Base-by-base conservation (phyloP, 1,140 invertebrate species). In the Drosophila pseudoananassae region DNA sequence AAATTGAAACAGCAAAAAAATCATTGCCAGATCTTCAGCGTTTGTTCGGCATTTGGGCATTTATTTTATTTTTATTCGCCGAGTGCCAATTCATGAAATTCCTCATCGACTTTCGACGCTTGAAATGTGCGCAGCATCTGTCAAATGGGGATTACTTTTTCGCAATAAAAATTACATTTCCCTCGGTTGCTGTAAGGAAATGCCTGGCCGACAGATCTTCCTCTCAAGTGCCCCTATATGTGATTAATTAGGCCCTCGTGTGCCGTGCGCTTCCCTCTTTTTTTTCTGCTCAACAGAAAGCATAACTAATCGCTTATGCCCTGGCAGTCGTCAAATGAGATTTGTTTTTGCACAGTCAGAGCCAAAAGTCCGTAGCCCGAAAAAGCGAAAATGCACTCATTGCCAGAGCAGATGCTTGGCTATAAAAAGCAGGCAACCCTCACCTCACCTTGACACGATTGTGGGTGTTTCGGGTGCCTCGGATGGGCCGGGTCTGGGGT, bases 361-460 rank as follows among this genome's bases (percentile, higher is more conserved):
- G 59, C 38, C 59, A 57, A 66, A 66, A 73, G 53, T 69, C 15
- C 25, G 36, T 15, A 9, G 47, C 33, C 58, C 15, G 20, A 36
- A 73, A 56, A 75, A 65, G 9, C 15, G 20, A 60, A 54, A 66
- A 20, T 73, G 60, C 71, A 68, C 52, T 68, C 58, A 75, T 74
- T 74, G 71, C 71, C 69, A 76, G 50, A 76, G 52, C 70, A 75
- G 69, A 74, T 61, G 68, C 47, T 54, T 29, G 38, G 65, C 71
- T 87, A 87, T 76, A 87, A 87, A 87, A 88, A 79, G 83, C 66
- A 25, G 40, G 59, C 84, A 88, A 88, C 83, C 83, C 83, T 88
- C 83, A 88, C 63, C 79, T 88, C 76, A 88, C 83, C 83, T 88
- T 88, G 83, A 88, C 83, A 88, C 58, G 65, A 38, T 87, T 87